Percentiles rank a stretch among this genome's conserved stretches.
Evolutionary conservation across 2,113 vertebrate species (phyloP).

Genomic region (Sinosuthora webbiana): DNA sequence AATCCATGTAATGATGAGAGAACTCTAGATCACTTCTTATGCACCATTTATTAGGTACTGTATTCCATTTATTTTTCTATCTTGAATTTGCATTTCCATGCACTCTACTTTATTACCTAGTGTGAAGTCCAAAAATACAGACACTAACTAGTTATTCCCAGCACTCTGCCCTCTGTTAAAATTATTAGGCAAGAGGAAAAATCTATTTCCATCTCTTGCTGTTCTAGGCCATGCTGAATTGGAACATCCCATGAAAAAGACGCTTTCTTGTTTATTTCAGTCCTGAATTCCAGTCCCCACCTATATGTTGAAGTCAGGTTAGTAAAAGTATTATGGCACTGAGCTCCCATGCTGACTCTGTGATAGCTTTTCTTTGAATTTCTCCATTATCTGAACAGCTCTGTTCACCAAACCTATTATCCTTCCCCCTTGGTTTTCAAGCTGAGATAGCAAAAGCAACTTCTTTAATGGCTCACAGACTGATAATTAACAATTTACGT

Average conservation of each 20-base stretch:
- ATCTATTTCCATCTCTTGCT: not conserved
- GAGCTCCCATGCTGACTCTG: slow-evolving; percentile 67
- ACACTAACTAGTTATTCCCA: not conserved
- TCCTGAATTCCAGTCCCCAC: not conserved
- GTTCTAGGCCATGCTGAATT: not conserved
- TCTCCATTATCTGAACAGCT: slow-evolving; percentile 75
- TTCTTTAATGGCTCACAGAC: slow-evolving; percentile 81
- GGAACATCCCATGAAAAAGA: not conserved
- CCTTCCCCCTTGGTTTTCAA: slow-evolving; percentile 76
- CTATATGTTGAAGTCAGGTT: slow-evolving; percentile 48
- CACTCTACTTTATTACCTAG: not conserved
- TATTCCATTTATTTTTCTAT: not conserved
- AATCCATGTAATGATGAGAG: not conserved
- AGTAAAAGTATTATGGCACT: slow-evolving; percentile 54
- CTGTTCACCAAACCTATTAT: slow-evolving; percentile 83
- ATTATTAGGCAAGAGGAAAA: not conserved
- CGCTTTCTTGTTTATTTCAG: not conserved
- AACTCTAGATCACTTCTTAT: not conserved
- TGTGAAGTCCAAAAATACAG: not conserved
- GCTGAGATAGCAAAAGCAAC: slow-evolving; percentile 78
- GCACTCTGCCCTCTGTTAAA: not conserved
- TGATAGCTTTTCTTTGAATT: slow-evolving; percentile 67
- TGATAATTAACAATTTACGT: slow-evolving; percentile 84
- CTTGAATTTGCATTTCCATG: not conserved
- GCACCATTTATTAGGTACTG: not conserved